Base-by-base conservation (phyloP, 2,113 vertebrate species). In the Chascanopsetta lugubris region DNA sequence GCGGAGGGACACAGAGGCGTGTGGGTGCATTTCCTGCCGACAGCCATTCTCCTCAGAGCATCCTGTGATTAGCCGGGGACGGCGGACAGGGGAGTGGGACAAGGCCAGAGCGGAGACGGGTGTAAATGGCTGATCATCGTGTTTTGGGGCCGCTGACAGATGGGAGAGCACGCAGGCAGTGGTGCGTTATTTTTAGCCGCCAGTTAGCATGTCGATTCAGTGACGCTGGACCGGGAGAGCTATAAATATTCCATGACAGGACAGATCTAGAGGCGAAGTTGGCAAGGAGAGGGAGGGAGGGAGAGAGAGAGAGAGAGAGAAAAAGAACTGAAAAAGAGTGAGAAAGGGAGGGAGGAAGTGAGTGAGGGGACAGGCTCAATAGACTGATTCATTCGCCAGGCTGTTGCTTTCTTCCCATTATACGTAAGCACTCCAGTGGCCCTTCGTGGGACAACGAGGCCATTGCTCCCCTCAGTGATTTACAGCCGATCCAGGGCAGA, bases 231-330 rank as follows among this genome's bases (percentile, higher is more conserved):
- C 87, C 84, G 53, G 73, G 60, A 81, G 73, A 61, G 87, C 91
- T 92, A 92, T 88, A 91, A 91, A 91, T 92, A 93, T 83, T 89
- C 86, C 56, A 82, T 88, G 86, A 89, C 87, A 84, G 85, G 84
- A 90, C 89, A 88, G 86, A 89, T 86, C 84, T 78, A 72, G 83
- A 72, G 82, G 48, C 58, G 67, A 77, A 66, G 68, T 78, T 45
- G 62, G n/a, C n/a, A n/a, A n/a, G n/a, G n/a, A n/a, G n/a, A n/a
- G 50, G 67, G 57, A 69, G 64, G 42, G 67, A 66, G 63, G 32
- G 48, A 71, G 53, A 59, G 58, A 65, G 63, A 30, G 69, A 63
- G 68, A 42, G 42, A 70, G 53, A 54, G 48, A 69, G n/a, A 60
- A 68, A 71, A 56, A 77, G 59, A 75, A 70, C 46, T 42, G 70